Evolutionary conservation across 1,140 invertebrate genomes (phyloP).

Genomic region (Lanistes nyassanus): DNA sequence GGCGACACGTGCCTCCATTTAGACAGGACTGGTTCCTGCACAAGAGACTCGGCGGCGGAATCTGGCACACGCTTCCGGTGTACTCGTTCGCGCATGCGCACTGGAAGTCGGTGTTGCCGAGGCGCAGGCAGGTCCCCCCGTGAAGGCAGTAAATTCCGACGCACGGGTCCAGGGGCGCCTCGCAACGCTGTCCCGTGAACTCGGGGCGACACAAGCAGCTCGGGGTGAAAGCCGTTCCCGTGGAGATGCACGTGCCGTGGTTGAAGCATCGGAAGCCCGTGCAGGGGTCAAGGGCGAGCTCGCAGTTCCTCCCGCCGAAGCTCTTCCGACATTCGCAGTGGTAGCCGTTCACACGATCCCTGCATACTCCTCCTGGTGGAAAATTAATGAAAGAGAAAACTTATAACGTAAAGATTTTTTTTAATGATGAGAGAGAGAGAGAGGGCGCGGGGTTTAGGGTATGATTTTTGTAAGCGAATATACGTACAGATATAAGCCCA

Average conservation of each 20-base stretch:
- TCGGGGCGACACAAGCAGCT: conserved; percentile 41
- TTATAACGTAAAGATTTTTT: neutral
- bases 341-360: conserved; percentile 39
- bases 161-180: conserved; percentile 39
- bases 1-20: conserved; percentile 36
- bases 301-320: conserved; percentile 41
- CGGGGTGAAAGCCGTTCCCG: conserved; percentile 17
- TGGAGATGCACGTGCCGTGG: conserved; percentile 35
- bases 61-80: conserved; percentile 39
- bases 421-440: neutral
- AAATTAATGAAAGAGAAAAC: neutral
- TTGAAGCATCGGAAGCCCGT: conserved; percentile 38
- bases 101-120: conserved; percentile 18
- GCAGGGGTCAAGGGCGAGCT: conserved; percentile 39
- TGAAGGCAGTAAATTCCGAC: conserved; percentile 37
- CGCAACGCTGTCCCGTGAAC: conserved; percentile 45
- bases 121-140: conserved; percentile 35
- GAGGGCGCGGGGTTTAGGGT: neutral
- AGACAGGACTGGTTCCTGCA: conserved; percentile 39
- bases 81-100: conserved; percentile 37
- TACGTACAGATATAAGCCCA: no score
- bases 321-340: conserved; percentile 41
- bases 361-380: conserved; percentile 38
- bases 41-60: conserved; percentile 22
- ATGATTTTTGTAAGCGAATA: no score